Base-by-base conservation (phyloP, 2,113 vertebrate species). In the Melanostigma gelatinosum region DNA sequence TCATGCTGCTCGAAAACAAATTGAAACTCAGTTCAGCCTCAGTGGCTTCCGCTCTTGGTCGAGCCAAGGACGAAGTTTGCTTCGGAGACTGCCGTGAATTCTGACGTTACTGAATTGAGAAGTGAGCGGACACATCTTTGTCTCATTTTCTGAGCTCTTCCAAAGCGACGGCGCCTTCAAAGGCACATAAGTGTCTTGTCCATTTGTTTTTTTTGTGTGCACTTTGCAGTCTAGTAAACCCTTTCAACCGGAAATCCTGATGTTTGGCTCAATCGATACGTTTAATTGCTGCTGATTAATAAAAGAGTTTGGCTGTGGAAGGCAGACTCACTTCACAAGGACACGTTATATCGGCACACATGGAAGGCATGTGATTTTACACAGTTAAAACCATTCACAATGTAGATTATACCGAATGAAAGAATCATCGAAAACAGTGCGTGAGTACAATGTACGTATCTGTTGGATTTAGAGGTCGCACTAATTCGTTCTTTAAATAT, bases 231-330 rank as follows among this genome's bases (percentile, higher is more conserved):
- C 88, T 89, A 91, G 84, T 92, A 91, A 94, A 93, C 80, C 85
- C 83, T 92, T 93, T 95, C 88, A 90, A 84, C 72, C 91, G 85
- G 84, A 94, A 94, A 93, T 93, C 90, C 87, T 64, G 58, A 88
- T 89, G 91, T 93, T 93, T 84, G 77, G 57, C 90, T 89, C 89
- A 94, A 95, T 97, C 97, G 94, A 96, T 97, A 95, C 75, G 88
- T 95, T 96, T 96, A 96, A 97, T 97, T 97, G 97, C 95, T 93
- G 94, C 90, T 96, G 96, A 97, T 96, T 95, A 96, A 97, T 97
- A 95, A 92, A 94, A 24, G 89, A 85, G 88, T 50, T 61, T 92
- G 93, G 89, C 91, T 93, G 94, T 70, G 65, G 77, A 90, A 69
- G 84, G 85, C 88, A 90, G 85, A 92, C 90, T 92, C 91, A 79